Evolutionary conservation across 2,888 invertebrate species (phyloP).

Genomic region (Pristionchus arcanus): DNA sequence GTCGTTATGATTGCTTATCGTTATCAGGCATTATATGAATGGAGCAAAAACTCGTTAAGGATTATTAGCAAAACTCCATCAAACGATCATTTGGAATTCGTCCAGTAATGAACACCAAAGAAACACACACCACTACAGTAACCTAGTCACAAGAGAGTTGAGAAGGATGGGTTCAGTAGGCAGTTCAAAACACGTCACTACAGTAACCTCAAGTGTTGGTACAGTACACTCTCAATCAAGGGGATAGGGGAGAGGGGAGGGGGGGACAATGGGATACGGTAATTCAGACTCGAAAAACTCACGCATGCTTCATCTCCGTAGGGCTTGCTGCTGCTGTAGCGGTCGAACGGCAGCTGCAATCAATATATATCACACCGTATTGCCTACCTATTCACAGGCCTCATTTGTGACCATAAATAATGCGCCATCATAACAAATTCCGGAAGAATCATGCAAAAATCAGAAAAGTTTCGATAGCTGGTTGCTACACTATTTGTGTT

Average conservation of each 20-base stretch:
- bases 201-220: not conserved
- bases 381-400: too few species aligned
- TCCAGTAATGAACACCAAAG: not conserved
- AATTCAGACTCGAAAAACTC: not conserved
- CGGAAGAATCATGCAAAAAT: too few species aligned
- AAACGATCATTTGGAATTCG: not conserved
- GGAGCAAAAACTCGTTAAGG: constrained; percentile 1
- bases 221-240: not conserved
- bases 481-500: too few species aligned
- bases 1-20: not conserved
- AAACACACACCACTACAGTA: constrained; percentile 9
- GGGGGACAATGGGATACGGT: not conserved
- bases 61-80: not conserved
- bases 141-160: too few species aligned
- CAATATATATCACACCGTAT: too few species aligned
- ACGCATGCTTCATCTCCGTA: constrained; percentile 36
- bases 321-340: not conserved
- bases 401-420: too few species aligned
- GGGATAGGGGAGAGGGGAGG: not conserved
- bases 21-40: not conserved
- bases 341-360: constrained; percentile 2
- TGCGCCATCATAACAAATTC: too few species aligned
- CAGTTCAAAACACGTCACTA: not conserved
- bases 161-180: too few species aligned
- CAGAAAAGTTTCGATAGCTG: too few species aligned